Evolutionary conservation across 2,888 invertebrate species (phyloP).

Genomic region (Brachypalpus laphriformis): DNA sequence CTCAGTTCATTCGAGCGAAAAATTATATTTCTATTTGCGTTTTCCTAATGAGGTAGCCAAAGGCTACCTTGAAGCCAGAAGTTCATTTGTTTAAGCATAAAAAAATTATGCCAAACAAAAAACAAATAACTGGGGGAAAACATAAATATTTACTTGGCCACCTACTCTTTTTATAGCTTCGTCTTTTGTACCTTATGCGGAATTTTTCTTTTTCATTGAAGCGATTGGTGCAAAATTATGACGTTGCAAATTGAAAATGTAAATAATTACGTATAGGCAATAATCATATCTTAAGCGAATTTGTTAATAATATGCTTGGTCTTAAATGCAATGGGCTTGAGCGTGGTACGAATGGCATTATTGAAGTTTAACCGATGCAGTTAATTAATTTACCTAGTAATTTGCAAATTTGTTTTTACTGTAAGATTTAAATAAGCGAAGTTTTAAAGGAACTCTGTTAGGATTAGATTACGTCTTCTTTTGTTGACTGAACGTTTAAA

Average conservation of each 20-base stretch:
- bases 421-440: too few relatives aligned
- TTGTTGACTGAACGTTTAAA: too few relatives aligned
- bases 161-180: neutral
- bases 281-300: too few relatives aligned
- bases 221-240: neutral
- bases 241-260: neutral
- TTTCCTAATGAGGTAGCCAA: constrained; percentile 11
- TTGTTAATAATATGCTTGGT: too few relatives aligned
- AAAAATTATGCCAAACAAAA: neutral
- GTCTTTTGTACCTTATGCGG: neutral
- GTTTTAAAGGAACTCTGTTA: too few relatives aligned
- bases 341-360: too few relatives aligned
- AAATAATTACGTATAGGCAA: neutral
- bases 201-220: neutral
- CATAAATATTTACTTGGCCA: neutral
- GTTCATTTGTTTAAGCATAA: constrained; percentile 21
- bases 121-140: neutral
- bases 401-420: too few relatives aligned
- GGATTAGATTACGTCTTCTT: too few relatives aligned
- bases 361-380: too few relatives aligned
- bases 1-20: constrained; percentile 46
- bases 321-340: too few relatives aligned
- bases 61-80: constrained; percentile 40
- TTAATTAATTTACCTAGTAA: too few relatives aligned
- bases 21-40: constrained; percentile 46